These are phyloP conservation scores for Umimayanthus chanpuru DNA, from an alignment of 92 coral and sea anemone species.

Conservation along the genomic window DNA sequence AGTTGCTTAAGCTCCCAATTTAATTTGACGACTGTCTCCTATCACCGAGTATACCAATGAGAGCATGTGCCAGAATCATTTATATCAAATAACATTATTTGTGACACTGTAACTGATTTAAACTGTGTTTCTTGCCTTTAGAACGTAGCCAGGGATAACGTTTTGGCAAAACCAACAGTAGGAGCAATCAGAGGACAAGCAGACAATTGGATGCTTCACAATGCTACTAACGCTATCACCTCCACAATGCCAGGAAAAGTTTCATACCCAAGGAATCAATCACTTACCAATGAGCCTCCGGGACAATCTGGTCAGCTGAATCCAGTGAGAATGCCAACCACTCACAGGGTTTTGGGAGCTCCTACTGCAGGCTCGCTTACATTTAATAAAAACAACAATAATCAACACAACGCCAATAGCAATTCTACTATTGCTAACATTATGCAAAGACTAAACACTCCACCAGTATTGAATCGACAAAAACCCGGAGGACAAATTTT, in stretches of 20 bases:
- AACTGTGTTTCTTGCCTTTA: not conserved
- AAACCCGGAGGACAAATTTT: not conserved
- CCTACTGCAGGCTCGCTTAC: not conserved
- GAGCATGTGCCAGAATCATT: not conserved
- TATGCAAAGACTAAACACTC: not conserved
- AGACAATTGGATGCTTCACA: not conserved
- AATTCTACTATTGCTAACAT: conserved; percentile 5
- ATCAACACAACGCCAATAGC: not conserved
- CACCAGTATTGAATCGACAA: not conserved
- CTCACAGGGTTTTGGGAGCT: not conserved
- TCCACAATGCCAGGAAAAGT: conserved; percentile 6
- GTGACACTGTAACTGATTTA: not conserved
- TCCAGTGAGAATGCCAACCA: not conserved
- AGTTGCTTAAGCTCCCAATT: too few relatives aligned
- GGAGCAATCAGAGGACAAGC: not conserved
- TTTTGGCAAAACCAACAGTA: conserved; percentile 16
- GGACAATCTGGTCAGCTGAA: conserved; percentile 23
- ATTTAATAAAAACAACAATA: not conserved
- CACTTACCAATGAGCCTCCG: not conserved
- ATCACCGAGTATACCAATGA: too few relatives aligned
- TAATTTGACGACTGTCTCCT: too few relatives aligned
- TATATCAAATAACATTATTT: too few relatives aligned
- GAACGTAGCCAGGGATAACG: conserved; percentile 11
- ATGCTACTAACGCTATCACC: not conserved
- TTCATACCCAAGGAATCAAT: not conserved